These are phyloP conservation scores for Sweltsa coloradensis DNA, from an alignment of 1,140 invertebrate species.

Conservation along the genomic window DNA sequence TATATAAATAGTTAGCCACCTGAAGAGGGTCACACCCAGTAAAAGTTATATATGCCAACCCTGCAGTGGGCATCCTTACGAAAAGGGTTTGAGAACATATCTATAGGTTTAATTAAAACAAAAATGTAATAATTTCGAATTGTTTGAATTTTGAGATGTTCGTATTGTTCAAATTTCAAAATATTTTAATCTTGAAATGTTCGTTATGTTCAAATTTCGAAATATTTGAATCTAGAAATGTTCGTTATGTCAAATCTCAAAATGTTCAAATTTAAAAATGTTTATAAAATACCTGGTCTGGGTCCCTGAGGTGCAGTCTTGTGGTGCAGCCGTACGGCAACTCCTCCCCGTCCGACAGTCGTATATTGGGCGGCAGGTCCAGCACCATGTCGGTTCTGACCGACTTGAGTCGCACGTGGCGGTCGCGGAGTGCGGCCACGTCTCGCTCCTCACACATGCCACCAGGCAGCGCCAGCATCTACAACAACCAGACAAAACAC, in stretches of 20 bases:
- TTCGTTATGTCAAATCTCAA: conserved; percentile 9
- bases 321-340: conserved; percentile 45
- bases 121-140: too few relatives aligned
- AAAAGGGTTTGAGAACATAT: too few relatives aligned
- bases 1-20: too few relatives aligned
- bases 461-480: conserved; percentile 50
- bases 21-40: too few relatives aligned
- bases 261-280: too few relatives aligned
- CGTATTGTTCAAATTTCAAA: conserved; percentile 4
- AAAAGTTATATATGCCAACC: too few relatives aligned
- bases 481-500: conserved; percentile 24
- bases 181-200: conserved; percentile 3
- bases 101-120: too few relatives aligned
- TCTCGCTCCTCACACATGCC: conserved; percentile 40
- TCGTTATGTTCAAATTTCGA: conserved; percentile 1
- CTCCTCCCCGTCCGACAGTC: conserved; percentile 58
- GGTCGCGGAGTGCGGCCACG: conserved; percentile 38
- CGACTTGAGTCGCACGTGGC: conserved; percentile 40
- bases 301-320: conserved; percentile 45
- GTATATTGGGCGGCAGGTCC: conserved; percentile 50
- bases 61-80: too few relatives aligned
- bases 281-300: conserved; percentile 38
- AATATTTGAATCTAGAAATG: conserved; percentile 5
- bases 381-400: conserved; percentile 47
- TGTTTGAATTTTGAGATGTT: conserved; percentile 2